Base-by-base conservation (phyloP, 2,113 vertebrate species). In the human region DNA sequence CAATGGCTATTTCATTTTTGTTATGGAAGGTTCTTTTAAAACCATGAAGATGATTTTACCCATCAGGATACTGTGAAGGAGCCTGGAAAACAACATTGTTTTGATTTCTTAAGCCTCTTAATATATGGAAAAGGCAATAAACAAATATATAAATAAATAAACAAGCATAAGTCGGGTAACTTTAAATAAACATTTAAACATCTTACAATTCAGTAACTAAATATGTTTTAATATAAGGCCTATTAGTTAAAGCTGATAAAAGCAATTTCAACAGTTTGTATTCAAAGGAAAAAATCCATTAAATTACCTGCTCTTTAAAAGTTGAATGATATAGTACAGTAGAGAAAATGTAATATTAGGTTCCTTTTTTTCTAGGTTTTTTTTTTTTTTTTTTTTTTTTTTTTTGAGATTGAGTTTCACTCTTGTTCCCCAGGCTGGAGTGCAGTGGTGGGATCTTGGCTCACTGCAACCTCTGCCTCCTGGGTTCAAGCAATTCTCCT, bases 141-240 rank as follows among this genome's bases (percentile, higher is more conserved):
- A 64, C 27, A 95, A 86, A 73, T 55, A 55, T 55, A 55, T 22
- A 30, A 66, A 82, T 22, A 30, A 66, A 82, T 35, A 72, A 79
- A 18, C 27, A 61, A 85, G 38, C 32, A 0, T 64, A 82, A 93
- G 52, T 23, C 43, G 7, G 23, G 43, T 66, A 92, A 66, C 35
- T 89, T 95, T 32, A 93, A 95, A 90, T 72, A 89, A 92, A 91
- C 20, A 83, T 89, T 59, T 86, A 92, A 95, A 95, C 45, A 72
- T n/a, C 20, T 50, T 81, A 43, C 38, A 92, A 79, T 96, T 93
- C 64, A 93, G 48, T 96, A 93, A 68, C 27, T 70, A 93, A 87
- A 32, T 68, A 76, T 68, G 89, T 85, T 23, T 93, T 35, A 93
- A 76, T 66, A 18, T 9, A 89, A 96, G 40, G 30, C 57, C 70